Evolutionary conservation across 2,113 vertebrate genomes (phyloP), one percentile per base, ranked within the genome.

Genomic region (Hydropotes inermis): DNA sequence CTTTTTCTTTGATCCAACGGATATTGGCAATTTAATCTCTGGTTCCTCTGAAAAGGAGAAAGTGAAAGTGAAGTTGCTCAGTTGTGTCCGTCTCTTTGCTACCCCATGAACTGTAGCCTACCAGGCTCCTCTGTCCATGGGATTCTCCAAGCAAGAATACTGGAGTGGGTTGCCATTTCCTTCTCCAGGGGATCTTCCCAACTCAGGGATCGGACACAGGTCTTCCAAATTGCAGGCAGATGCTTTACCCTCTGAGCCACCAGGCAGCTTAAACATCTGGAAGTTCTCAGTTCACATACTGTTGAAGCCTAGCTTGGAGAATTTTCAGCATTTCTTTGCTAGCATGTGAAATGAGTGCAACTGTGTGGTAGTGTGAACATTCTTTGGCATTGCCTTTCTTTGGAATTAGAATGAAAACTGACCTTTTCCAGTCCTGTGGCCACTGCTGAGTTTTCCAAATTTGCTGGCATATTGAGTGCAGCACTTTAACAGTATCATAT

Each of bases 71-170:
- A 67, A 36, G 33, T 67, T 0, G 33, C 33, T 36, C 17, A 67
- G 64, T 67, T 2, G 10, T 5, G 33, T 67, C 33, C 0, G 0
- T 36, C 64, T n/a, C 8, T 50, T 50, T 10, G 33, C 17, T 10
- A 21, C n/a, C 64, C 2, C 2, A 0, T 67, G 64, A 67, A 36
- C 33, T 67, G 33, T 11, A 36, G 64, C 33, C 64, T 67, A 36
- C 64, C 64, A 36, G 64, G 33, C 7, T 67, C 17, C 64, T 67
- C 64, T 36, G n/a, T 36, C 64, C n/a, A 67, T 67, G n/a, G 17
- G 2, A 67, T 67, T 67, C n/a, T 67, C 17, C n/a, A 67, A 17
- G n/a, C 33, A 67, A 67, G 64, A 67, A 67, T 5, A 67, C 17
- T 67, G 64, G 64, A 67, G 5, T 67, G n/a, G 64, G 64, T 36